These are phyloP conservation scores for Morinoia aosen DNA, from an alignment of 2,888 invertebrate genomes.

Conservation along the genomic window DNA sequence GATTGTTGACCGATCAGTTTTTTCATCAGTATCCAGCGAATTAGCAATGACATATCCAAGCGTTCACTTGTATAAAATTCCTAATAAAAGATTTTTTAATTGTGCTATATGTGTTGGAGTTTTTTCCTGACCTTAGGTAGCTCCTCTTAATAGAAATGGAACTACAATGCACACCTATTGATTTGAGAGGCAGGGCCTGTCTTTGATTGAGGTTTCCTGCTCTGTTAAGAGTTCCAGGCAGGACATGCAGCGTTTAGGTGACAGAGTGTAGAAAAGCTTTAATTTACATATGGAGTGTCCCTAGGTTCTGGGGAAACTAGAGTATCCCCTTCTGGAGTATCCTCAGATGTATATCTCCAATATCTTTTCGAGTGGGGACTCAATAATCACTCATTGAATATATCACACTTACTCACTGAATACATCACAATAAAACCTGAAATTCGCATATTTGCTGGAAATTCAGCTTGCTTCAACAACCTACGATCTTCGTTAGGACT, in stretches of 20 bases:
- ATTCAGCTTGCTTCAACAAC: background rate
- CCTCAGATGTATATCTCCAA: background rate
- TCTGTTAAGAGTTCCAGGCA: background rate
- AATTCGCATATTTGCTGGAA: background rate
- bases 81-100: background rate
- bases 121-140: background rate
- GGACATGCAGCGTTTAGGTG: background rate
- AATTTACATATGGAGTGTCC: too few relatives aligned
- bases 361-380: background rate
- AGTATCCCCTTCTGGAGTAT: background rate
- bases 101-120: background rate
- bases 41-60: background rate
- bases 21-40: background rate
- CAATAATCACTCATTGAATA: background rate
- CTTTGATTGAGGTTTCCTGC: background rate
- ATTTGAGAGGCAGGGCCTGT: background rate
- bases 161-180: background rate
- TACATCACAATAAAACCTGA: background rate
- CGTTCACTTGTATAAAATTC: background rate
- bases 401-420: background rate
- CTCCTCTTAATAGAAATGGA: background rate
- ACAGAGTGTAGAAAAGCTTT: too few relatives aligned
- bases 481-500: background rate
- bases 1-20: background rate
- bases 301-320: too few relatives aligned